Base-by-base conservation (phyloP, 2,888 invertebrate species). In the Campoplex nolae region DNA sequence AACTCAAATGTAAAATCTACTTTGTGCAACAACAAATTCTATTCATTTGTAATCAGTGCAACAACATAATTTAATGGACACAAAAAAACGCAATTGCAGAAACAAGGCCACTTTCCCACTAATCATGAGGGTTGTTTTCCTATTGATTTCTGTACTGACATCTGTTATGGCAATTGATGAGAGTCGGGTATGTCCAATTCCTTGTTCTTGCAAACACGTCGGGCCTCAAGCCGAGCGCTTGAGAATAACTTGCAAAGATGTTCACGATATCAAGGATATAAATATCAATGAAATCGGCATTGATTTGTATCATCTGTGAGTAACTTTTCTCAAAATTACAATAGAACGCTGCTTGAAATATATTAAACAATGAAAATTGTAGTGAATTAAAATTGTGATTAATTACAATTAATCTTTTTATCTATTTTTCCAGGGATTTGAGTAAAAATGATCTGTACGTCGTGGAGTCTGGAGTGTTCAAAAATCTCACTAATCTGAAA, bases 301-400 rank as follows among this genome's bases (percentile, higher is more conserved):
- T 88, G 96, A 96, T 92, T 95, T 97, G 88, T 95, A 96, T 76
- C 96, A 96, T 94, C 94, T 97, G 97, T 97, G 95, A 96, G 96
- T 96, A 35, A 77, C 13, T 73, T 68, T 62, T 56, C 13, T 73
- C 35, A 62, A 62, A 23, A 54, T 28, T 32, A 54, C 28, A 45
- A 45, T 42, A 42, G 42, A 45, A 45, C 2, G 1, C 9, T 38
- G 1, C 9, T 42, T 9, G 2, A 23, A 56, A 56, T 28, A 28
- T 28, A 58, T 28, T 28, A 6, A 7, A 16, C 7, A 0, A 62
- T 32, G 0, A 58, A 13, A 58, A 58, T 32, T 16, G 16, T 6
- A 7, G 11, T 58, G 13, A 16, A 58, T 13, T 3, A 3, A 3
- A 32, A 28, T 28, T 28, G 11, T 13, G 6, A 13, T 58, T 11